Evolutionary conservation across 2,113 vertebrate genomes (phyloP).

Genomic region (Megaceryle maxima): DNA sequence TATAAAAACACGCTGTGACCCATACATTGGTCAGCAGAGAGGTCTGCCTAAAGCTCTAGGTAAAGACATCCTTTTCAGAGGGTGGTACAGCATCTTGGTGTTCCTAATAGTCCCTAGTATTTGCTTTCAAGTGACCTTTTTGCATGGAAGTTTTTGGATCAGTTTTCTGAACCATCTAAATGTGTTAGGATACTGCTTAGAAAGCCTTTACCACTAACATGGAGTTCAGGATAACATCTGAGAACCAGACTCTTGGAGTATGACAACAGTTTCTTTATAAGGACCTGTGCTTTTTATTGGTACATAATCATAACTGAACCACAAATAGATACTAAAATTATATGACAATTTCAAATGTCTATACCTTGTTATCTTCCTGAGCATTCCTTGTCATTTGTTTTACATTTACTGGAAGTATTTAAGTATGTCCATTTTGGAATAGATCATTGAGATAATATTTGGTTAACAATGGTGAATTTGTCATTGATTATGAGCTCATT

Average conservation of each 20-base stretch:
- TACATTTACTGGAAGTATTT: neutral
- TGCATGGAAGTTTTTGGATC: neutral
- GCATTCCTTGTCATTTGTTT: neutral
- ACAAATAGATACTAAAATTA: neutral
- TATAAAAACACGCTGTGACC: neutral
- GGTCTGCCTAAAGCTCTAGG: neutral
- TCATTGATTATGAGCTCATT: neutral
- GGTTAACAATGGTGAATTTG: neutral
- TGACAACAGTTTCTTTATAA: neutral
- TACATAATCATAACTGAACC: neutral
- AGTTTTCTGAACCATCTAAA: neutral
- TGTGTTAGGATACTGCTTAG: neutral
- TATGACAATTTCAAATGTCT: neutral
- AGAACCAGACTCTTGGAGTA: neutral
- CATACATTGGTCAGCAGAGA: neutral
- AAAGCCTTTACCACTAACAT: neutral
- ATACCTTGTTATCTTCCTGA: neutral
- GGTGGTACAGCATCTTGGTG: fast-evolving
- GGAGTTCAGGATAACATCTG: neutral
- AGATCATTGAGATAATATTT: neutral
- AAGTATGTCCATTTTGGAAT: neutral
- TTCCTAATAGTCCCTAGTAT: neutral
- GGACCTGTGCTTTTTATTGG: neutral
- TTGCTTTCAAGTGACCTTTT: neutral
- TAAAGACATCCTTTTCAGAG: neutral